Evolutionary conservation across 2,888 invertebrate genomes (phyloP), one percentile per base, ranked within the genome.

Genomic region (Platypus cylindrus): DNA sequence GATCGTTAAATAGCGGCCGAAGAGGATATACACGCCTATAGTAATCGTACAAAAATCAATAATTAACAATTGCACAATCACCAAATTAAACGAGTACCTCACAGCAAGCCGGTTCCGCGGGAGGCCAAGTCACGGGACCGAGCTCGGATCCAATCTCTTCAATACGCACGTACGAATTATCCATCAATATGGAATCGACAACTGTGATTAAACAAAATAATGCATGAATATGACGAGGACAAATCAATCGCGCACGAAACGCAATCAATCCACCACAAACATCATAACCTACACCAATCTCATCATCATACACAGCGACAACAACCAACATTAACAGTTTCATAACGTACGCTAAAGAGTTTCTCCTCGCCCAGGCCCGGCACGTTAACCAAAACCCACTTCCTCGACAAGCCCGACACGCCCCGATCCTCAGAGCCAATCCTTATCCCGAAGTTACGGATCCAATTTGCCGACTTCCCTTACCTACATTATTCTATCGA

Each of bases 341-440:
- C n/a, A n/a, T n/a, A n/a, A n/a, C n/a, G n/a, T n/a, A n/a, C n/a
- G n/a, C n/a, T 9, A 20, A 20, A 20, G 15, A 26, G 31, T 29
- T 36, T 41, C 43, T 37, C 45, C 43, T 44, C 42, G 44, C 45
- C 45, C 45, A 45, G 47, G 45, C 45, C 45, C 46, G 46, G 35
- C 39, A 34, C 34, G 35, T 30, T 44, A 49, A 46, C 50, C 48
- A 35, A 34, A 41, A 40, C 38, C 37, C 50, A 38, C 43, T 41
- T 30, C 63, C 60, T 60, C 58, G 65, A 63, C 66, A 64, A 67
- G 67, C 68, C 67, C 68, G 64, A 65, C 64, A 53, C 64, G 62
- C 63, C 73, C 68, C 69, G 65, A 68, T 67, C 71, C 71, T 73
- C 71, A 75, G 73, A 75, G 73, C 73, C 74, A 75, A 75, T 75